These are phyloP conservation scores for Ormyrus thymus DNA, from an alignment of 2,888 invertebrate genomes.

Conservation along the genomic window DNA sequence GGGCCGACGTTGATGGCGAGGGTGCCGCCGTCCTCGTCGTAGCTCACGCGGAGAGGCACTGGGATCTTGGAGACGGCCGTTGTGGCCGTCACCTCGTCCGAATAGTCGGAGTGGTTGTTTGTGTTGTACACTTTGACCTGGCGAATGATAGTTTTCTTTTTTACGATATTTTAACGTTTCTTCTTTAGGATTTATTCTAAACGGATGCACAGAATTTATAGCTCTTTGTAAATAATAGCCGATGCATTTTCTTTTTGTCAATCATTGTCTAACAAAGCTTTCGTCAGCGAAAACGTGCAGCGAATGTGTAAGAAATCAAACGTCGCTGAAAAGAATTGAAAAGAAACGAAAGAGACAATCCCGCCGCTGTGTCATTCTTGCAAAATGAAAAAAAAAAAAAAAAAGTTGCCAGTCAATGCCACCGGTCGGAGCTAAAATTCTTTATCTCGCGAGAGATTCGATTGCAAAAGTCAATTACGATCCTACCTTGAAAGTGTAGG, in stretches of 20 bases:
- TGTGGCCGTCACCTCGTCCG: constrained; percentile 87
- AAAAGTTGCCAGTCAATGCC: too few relatives aligned
- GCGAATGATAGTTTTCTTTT: not conserved
- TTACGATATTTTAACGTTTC: not conserved
- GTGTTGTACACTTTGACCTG: constrained; percentile 89
- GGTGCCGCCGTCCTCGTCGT: constrained; percentile 85
- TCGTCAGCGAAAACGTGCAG: not conserved
- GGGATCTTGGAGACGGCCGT: constrained; percentile 91
- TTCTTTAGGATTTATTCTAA: not conserved
- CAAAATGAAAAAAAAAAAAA: not conserved
- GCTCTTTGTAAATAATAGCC: too few relatives aligned
- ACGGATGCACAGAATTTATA: too few relatives aligned
- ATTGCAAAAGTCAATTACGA: too few relatives aligned
- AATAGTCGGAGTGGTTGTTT: constrained; percentile 90
- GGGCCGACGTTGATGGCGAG: constrained; percentile 88
- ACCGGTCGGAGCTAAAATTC: too few relatives aligned
- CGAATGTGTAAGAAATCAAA: too few relatives aligned
- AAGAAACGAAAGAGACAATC: too few relatives aligned
- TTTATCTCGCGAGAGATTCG: too few relatives aligned
- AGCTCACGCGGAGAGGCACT: constrained; percentile 87
- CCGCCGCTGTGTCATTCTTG: too few relatives aligned
- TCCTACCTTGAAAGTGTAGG: constrained; percentile 84
- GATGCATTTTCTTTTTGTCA: not conserved
- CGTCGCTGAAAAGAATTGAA: too few relatives aligned
- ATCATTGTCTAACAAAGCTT: not conserved